Base-by-base conservation (phyloP, 2,113 vertebrate species). In the Tragelaphus buxtoni region DNA sequence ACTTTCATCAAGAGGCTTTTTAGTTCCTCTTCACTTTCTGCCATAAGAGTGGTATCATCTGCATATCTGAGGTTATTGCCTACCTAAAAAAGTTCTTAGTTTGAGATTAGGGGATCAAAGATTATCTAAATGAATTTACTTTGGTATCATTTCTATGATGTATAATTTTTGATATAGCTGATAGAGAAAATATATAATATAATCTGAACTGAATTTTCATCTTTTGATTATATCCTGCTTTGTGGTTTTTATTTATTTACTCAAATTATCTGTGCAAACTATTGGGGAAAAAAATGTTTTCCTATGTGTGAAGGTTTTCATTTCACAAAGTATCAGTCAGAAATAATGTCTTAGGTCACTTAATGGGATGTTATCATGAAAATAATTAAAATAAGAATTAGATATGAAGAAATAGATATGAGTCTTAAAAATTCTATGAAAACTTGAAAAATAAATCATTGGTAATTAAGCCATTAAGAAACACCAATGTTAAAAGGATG, bases 401-500 rank as follows among this genome's bases (percentile, higher is more conserved):
- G 32, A n/a, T 92, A 58, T 77, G 45, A n/a, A 63, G 13, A 80
- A 60, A 51, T 79, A 47, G 4, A 9, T 55, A 80, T 30, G 74
- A 51, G 32, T 0, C 28, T 86, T 76, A 30, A 30, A 49, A 51
- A 4, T 1, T 88, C 35, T 35, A 53, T 4, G 12, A 28, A 30
- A 90, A 89, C 53, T 32, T 94, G 60, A 77, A 92, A 97, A 95
- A 94, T 95, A 94, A 93, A 83, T 85, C 53, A 65, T 89, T 83
- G 65, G 6, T 83, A 94, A 72, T 95, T 90, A 90, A 88, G 91
- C 72, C 90, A 85, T 18, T 69, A 69, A 69, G n/a, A 69, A 69
- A 69, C n/a, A 69, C 65, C n/a, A 69, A 69, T 69, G n/a, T 39
- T 69, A 69, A 69, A 9, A 86, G 0, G 47, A 55, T 17, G 17